Evolutionary conservation across 2,888 invertebrate species (phyloP).

Genomic region (Nematopogon swammerdamellus): DNA sequence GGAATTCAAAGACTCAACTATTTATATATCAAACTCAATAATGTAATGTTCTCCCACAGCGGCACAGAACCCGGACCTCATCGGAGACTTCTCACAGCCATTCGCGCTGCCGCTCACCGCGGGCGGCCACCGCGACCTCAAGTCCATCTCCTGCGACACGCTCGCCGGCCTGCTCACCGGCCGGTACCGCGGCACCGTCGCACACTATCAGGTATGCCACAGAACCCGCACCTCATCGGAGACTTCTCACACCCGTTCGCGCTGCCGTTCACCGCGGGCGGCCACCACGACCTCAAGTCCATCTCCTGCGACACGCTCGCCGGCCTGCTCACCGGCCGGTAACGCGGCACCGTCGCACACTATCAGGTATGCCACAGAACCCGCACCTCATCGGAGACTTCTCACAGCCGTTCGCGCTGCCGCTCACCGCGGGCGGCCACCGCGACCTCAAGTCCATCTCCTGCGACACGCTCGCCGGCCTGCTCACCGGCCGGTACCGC

Average conservation of each 20-base stretch:
- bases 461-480: no score
- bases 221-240: no score
- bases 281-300: conserved; percentile 76
- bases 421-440: no score
- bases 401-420: no score
- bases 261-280: conserved; percentile 69
- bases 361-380: no score
- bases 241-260: conserved; percentile 76
- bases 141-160: conserved; percentile 72
- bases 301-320: conserved; percentile 74
- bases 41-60: no score
- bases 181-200: conserved; percentile 60
- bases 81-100: conserved; percentile 78
- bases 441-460: no score
- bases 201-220: conserved; percentile 64
- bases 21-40: no score
- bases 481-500: no score
- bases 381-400: no score
- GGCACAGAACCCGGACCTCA: conserved; percentile 67
- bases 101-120: conserved; percentile 71
- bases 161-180: conserved; percentile 71
- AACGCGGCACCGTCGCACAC: conserved; percentile 55
- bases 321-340: conserved; percentile 68
- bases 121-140: conserved; percentile 75
- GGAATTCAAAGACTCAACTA: no score